Percentiles rank a stretch among this genome's conserved stretches.
Evolutionary conservation across 2,888 invertebrate genomes (phyloP).

Genomic region (Ophion ellenae): DNA sequence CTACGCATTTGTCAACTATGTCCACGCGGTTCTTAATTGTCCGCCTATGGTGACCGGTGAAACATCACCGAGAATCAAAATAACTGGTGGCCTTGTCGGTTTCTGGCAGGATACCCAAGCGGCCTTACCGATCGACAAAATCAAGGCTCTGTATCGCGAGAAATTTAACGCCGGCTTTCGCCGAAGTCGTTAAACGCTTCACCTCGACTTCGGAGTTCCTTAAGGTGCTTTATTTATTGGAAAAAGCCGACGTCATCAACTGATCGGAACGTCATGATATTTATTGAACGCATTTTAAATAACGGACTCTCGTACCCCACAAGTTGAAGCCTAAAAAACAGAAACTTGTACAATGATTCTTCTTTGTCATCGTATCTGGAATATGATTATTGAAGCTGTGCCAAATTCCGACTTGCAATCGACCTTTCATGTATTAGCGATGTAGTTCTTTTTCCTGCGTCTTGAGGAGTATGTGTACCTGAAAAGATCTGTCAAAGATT

Average conservation of each 20-base stretch:
- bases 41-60: constrained; percentile 53
- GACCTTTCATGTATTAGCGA: neutral
- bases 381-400: neutral
- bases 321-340: neutral
- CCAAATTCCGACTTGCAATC: neutral
- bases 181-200: constrained; percentile 70
- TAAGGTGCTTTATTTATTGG: constrained; percentile 45
- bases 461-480: neutral
- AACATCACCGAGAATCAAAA: neutral
- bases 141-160: constrained; percentile 72
- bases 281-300: neutral
- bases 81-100: constrained; percentile 73
- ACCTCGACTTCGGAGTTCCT: constrained; percentile 63
- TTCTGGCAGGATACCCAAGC: constrained; percentile 72
- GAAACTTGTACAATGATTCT: neutral
- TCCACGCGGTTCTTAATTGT: constrained; percentile 72
- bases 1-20: constrained; percentile 59
- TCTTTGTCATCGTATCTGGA: neutral
- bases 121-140: constrained; percentile 73
- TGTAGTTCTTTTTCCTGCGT: neutral
- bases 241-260: constrained; percentile 60
- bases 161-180: constrained; percentile 76
- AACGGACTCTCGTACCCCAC: neutral
- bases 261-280: constrained; percentile 10
- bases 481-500: neutral